Evolutionary conservation across 2,113 vertebrate species (phyloP).

Genomic region (Brachypodius melanocephalos): DNA sequence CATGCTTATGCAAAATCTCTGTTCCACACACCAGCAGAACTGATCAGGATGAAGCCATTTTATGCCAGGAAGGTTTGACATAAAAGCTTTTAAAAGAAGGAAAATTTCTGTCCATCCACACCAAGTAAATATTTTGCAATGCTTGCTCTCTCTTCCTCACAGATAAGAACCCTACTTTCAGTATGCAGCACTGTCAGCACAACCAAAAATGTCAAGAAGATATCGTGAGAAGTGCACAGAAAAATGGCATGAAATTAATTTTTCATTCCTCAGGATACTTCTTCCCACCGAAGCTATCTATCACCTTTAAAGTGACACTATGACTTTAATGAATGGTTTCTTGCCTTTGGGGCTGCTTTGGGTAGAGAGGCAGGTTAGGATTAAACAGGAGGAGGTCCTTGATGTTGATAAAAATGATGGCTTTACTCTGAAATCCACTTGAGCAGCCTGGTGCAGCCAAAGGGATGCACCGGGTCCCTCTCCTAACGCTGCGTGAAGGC

Average conservation of each 20-base stretch:
- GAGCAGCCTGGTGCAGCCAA: not conserved
- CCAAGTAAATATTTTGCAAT: not conserved
- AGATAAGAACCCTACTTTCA: not conserved
- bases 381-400: not conserved
- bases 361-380: not conserved
- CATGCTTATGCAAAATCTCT: not conserved
- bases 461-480: not conserved
- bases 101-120: not conserved
- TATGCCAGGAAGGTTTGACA: not conserved
- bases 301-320: not conserved
- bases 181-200: not conserved
- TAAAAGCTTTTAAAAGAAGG: not conserved
- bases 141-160: not conserved
- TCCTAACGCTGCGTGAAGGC: fast-evolving
- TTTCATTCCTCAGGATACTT: not conserved
- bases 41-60: not conserved
- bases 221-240: not conserved
- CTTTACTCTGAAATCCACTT: not conserved
- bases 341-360: not conserved
- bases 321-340: not conserved
- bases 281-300: not conserved
- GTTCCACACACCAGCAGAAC: not conserved
- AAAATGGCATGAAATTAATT: not conserved
- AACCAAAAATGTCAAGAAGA: not conserved
- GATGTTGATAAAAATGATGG: not conserved